These are phyloP conservation scores for Euzetes globulus DNA, from an alignment of 2,888 invertebrate genomes.

Conservation along the genomic window DNA sequence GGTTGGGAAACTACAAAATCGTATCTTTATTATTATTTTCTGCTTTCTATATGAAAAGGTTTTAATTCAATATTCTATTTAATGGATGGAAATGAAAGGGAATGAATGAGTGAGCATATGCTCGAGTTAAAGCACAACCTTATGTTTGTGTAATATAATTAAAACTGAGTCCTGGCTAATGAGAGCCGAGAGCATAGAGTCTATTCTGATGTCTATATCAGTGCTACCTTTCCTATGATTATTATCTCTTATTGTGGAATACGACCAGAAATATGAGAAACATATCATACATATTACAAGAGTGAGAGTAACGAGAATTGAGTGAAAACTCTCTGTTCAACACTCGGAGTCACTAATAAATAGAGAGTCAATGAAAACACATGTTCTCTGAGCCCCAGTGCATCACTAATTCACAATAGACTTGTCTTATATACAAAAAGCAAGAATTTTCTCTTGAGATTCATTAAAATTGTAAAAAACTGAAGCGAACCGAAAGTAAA, in stretches of 20 bases:
- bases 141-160: not conserved
- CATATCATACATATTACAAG: not conserved
- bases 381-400: slow-evolving; percentile 5
- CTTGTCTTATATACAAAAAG: not conserved
- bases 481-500: not conserved
- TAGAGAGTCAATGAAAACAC: not conserved
- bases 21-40: not conserved
- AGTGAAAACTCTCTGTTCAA: no score
- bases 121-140: not conserved
- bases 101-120: not conserved
- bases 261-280: not conserved
- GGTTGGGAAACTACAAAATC: not conserved
- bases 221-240: not conserved
- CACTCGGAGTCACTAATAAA: not conserved
- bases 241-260: not conserved
- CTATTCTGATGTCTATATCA: slow-evolving; percentile 6
- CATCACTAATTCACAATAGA: slow-evolving; percentile 3
- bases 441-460: not conserved
- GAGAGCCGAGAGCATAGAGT: slow-evolving; percentile 12
- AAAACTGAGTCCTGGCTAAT: not conserved
- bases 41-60: not conserved
- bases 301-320: not conserved
- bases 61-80: not conserved
- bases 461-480: slow-evolving; percentile 4
- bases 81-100: not conserved